A percentile compares a stretch with the other conserved stretches of the same genome.
Evolutionary conservation across 2,113 vertebrate genomes (phyloP).

Genomic region (Strix aluco): DNA sequence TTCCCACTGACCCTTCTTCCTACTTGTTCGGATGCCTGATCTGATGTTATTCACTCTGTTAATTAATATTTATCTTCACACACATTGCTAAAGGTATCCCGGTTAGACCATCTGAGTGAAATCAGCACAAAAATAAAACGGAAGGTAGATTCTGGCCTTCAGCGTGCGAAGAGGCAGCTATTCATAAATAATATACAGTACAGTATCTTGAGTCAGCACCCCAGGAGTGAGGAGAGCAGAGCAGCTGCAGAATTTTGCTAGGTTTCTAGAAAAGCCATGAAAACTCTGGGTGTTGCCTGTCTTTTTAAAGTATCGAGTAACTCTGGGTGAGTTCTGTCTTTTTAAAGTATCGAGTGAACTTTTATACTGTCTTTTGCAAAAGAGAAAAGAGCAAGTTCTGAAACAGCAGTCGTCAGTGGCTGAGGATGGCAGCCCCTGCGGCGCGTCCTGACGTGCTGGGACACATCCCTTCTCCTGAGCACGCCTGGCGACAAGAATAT

Average conservation of each 20-base stretch:
- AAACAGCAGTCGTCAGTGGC: not conserved
- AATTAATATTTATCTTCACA: not conserved
- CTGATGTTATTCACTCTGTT: not conserved
- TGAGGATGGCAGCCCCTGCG: not conserved
- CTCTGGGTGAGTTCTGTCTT: too few species aligned
- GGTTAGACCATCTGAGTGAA: not conserved
- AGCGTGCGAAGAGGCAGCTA: not conserved
- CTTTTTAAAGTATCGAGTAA: not conserved
- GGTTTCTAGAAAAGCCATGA: not conserved
- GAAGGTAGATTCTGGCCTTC: not conserved
- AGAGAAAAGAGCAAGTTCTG: not conserved
- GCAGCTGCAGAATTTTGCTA: not conserved
- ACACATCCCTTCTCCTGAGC: not conserved
- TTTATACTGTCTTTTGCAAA: not conserved
- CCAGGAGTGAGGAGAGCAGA: not conserved
- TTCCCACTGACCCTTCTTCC: not conserved
- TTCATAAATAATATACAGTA: not conserved
- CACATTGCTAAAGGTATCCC: not conserved
- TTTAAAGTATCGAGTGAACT: not conserved
- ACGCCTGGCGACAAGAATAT: too few species aligned
- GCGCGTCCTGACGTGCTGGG: accelerated
- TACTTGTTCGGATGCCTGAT: not conserved
- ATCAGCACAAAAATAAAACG: not conserved
- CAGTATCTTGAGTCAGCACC: not conserved
- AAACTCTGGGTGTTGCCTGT: not conserved